Evolutionary conservation across 2,113 vertebrate genomes (phyloP).

Genomic region (Erythrocercus mccallii): DNA sequence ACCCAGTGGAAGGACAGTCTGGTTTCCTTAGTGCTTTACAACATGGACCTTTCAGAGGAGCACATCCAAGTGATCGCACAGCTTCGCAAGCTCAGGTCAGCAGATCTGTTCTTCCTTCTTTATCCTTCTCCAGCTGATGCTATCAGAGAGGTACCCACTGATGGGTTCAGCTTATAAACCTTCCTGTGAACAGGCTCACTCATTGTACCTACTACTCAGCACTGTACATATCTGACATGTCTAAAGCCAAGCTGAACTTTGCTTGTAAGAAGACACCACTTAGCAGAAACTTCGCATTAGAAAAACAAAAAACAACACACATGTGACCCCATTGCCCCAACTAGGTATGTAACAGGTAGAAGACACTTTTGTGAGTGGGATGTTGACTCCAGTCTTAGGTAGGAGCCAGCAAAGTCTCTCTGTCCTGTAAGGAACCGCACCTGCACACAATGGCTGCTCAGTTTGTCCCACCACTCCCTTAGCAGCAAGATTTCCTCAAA

Average conservation of each 20-base stretch:
- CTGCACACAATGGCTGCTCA: neutral
- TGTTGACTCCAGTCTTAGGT: neutral
- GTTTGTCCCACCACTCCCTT: neutral
- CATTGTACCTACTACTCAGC: neutral
- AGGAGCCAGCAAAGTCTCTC: neutral
- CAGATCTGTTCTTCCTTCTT: neutral
- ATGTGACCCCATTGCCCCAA: rapidly evolving
- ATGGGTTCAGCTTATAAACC: neutral
- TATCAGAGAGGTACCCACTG: neutral
- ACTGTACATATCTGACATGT: neutral
- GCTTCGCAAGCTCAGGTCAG: conserved; percentile 89
- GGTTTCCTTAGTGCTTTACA: conserved; percentile 93
- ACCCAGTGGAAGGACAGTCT: conserved; percentile 92
- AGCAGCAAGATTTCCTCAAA: neutral
- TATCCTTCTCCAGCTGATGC: neutral
- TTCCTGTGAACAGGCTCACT: neutral
- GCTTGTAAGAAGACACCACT: neutral
- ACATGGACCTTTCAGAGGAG: conserved; percentile 94
- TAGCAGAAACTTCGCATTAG: neutral
- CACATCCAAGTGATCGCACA: conserved; percentile 85
- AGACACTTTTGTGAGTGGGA: neutral
- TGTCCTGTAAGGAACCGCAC: neutral
- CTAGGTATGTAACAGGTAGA: neutral
- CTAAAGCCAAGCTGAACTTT: neutral
- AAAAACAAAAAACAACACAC: neutral